Percentiles rank a stretch among this genome's conserved stretches.
Conservation (phyloP, 1,140 invertebrate genomes). For the Drosophila pachea region DNA sequence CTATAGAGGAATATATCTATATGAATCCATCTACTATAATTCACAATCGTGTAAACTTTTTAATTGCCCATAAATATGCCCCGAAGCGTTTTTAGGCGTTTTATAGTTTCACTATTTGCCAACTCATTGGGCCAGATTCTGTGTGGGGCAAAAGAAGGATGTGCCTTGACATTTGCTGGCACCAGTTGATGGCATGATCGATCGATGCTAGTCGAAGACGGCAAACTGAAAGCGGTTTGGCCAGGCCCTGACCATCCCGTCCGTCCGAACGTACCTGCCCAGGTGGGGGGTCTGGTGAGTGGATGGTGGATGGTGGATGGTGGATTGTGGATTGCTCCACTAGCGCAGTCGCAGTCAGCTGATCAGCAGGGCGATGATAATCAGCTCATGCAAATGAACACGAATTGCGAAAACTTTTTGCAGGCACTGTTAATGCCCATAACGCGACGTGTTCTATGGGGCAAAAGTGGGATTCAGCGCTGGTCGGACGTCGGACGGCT, state of each 20-base stretch:
- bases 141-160: constrained; percentile 59
- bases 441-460: constrained; percentile 66
- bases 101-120: constrained; percentile 41
- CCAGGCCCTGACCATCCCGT: constrained; percentile 13
- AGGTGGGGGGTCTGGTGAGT: constrained; percentile 16
- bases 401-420: constrained; percentile 42
- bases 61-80: constrained; percentile 28
- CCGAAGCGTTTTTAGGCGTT: constrained; percentile 18
- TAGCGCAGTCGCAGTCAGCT: constrained; percentile 1
- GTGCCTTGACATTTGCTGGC: constrained; percentile 68
- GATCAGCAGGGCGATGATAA: constrained; percentile 22
- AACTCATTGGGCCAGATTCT: constrained; percentile 52
- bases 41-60: constrained; percentile 18
- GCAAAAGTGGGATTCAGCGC: constrained; percentile 33
- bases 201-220: constrained; percentile 35
- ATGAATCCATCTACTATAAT: constrained; percentile 8
- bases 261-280: too few species aligned
- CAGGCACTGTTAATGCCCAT: constrained; percentile 52
- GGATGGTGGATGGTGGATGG: constrained; percentile 3
- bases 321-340: constrained; percentile 25
- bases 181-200: constrained; percentile 56
- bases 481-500: neutral
- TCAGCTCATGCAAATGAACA: constrained; percentile 58
- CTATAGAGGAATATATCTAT: neutral
- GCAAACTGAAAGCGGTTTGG: constrained; percentile 45